Evolutionary conservation across 2,113 vertebrate species (phyloP), one percentile per base, ranked within the genome.

Genomic region (Hassar affinis): DNA sequence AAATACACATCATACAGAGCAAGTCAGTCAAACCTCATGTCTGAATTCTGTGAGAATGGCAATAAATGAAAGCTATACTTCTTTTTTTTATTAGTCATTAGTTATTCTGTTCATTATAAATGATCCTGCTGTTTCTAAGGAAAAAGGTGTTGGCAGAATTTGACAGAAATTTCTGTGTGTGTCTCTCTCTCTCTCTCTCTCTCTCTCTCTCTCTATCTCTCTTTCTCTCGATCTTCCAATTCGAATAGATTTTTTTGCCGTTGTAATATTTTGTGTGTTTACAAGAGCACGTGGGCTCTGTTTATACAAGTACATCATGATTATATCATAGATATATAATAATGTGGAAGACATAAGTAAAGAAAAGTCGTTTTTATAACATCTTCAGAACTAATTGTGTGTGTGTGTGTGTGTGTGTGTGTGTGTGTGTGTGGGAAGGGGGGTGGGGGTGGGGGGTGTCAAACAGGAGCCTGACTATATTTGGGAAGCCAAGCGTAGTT

Each of bases 401-500:
- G 47, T 66, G 25, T 68, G 68, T 75, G 42, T 61, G 74, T 52
- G 38, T 78, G 20, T 38, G 74, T 78, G 45, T 69, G 38, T 83
- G 72, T 78, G 25, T 77, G 25, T 45, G 25, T 78, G 74, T 52
- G 52, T 66, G 52, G 22, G 35, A 6, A 38, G 42, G 57, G 62
- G 45, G 18, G 56, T 82, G 82, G 45, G 61, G 14, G 30, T 78
- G 38, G 38, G 38, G 38, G 38, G 38, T 42, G 54, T 35, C 62
- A 84, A 75, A 85, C 84, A 86, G 62, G 78, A 79, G 54, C 57
- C 22, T 62, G 9, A 78, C 80, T 85, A 85, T 85, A 82, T 87
- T 87, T 87, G 86, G 80, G 80, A 76, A 83, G 78, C 83, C 80
- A 80, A 84, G 85, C 85, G 66, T 84, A 54, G 64, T 76, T 79